Evolutionary conservation across 2,113 vertebrate species (phyloP), one percentile per base, ranked within the genome.

Genomic region (Heteronetta atricapilla): DNA sequence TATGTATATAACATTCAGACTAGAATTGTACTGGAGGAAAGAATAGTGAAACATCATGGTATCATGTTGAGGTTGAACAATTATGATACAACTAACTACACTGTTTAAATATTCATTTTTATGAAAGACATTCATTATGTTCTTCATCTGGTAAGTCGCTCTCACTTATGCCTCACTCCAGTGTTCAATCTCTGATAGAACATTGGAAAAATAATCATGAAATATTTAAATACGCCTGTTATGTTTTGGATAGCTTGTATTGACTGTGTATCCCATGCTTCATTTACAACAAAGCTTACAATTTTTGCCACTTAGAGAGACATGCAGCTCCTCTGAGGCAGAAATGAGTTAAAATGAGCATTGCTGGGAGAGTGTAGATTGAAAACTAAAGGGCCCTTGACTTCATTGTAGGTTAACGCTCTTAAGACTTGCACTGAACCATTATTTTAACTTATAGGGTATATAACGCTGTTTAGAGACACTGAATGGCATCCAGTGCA

Each of bases 71-170:
- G 53, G 74, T 74, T 72, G 86, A 96, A 86, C 68, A 94, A 72
- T 93, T 93, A 91, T 36, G 92, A 82, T 81, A 73, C 62, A 79
- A 78, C 72, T 89, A 95, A 95, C 59, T 87, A 64, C 55, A 16
- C 34, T 82, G 55, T 55, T 96, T 88, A 96, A 97, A 94, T 94
- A 89, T 96, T 97, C 62, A 94, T 96, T 94, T 95, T 97, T 93
- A 94, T 96, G 88, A 89, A 95, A 96, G 38, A 78, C 33, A 76
- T 95, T 95, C 28, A 58, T 96, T 95, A 94, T 59, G 21, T n/a
- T 94, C 75, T 93, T 96, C 83, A 86, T 93, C 74, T 94, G 82
- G 23, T 82, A 94, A 86, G 50, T 82, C 89, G 36, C 5, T 96
- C 89, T 93, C 83, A 77, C 89, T 93, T 81, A 77, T 73, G 72